Base-by-base conservation (phyloP, 2,888 invertebrate species). In the Cordylochernes scorpioides region DNA sequence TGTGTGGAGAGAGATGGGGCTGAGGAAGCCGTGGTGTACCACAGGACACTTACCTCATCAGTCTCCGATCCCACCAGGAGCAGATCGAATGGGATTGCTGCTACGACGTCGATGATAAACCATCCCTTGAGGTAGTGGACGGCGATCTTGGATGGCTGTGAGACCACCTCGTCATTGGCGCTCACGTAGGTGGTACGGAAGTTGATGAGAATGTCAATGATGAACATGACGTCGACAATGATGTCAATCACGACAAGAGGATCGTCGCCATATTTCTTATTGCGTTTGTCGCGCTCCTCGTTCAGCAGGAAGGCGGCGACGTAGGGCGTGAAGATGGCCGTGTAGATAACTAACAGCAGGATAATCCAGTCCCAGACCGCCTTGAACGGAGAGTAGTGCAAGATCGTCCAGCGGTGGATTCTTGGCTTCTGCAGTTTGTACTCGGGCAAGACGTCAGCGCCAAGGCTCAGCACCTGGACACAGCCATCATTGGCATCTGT, bases 331-430 rank as follows among this genome's bases (percentile, higher is more conserved):
- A 88, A 84, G 58, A 94, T 84, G 48, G 94, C 94, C 44, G 94
- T 97, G 62, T 97, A 97, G 64, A 94, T 80, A 49, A 94, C 94
- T 46, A 94, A 65, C 48, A 94, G 67, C 24, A 64, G 51, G 36
- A 91, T 91, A 53, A 91, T 68, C 94, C 91, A 94, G 63, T 94
- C 91, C 91, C 94, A 94, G 50, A 78, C 84, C 47, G 91, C 82
- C 64, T 88, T 86, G 64, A 86, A 91, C 46, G 88, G 88, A 49
- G 86, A 86, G 62, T 94, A 94, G 63, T 94, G 94, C 45, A 94
- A 68, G 55, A 97, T 80, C 48, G 91, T 94, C 69, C 82, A 91
- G 62, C 77, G 80, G 63, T 88, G 86, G 49, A 86, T 77, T 46
- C 77, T 66, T 46, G 80, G 78, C 47, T 78, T 77, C 55, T 78